Evolutionary conservation across 2,888 invertebrate species (phyloP).

Genomic region (Cactoblastis cactorum): DNA sequence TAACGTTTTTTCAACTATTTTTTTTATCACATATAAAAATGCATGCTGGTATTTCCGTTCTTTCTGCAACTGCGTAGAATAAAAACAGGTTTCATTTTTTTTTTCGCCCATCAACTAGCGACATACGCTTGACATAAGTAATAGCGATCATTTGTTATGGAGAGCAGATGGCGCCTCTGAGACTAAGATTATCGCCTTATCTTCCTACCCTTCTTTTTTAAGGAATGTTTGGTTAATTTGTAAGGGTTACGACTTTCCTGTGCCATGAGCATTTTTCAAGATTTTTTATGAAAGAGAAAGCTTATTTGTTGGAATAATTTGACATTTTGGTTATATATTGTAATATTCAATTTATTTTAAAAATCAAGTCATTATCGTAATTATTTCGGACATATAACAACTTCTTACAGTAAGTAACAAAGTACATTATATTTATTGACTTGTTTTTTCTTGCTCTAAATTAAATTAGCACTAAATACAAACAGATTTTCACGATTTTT

Average conservation of each 20-base stretch:
- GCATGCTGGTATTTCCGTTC: neutral
- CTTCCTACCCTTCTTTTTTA: slow-evolving; percentile 34
- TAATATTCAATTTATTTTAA: no score
- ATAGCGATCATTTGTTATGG: slow-evolving; percentile 47
- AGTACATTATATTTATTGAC: no score
- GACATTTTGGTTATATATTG: no score
- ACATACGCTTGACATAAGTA: slow-evolving; percentile 42
- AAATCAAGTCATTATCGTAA: no score
- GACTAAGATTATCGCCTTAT: slow-evolving; percentile 40
- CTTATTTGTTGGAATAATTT: neutral
- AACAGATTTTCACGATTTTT: no score
- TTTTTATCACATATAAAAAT: neutral
- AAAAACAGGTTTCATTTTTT: slow-evolving; percentile 23
- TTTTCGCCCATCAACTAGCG: slow-evolving; percentile 26
- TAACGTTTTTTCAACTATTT: neutral
- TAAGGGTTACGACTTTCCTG: slow-evolving; percentile 23
- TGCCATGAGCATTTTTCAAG: neutral
- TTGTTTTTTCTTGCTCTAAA: no score
- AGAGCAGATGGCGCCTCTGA: slow-evolving; percentile 37
- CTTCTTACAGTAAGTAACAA: no score
- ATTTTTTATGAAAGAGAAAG: neutral
- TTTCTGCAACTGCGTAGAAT: neutral
- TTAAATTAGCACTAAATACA: no score
- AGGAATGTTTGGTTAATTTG: slow-evolving; percentile 31
- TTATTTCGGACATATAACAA: no score